A percentile compares a stretch with the other conserved stretches of the same genome.
These are phyloP conservation scores for Ceratosolen fusciceps DNA, from an alignment of 1,140 invertebrate genomes.

Conservation along the genomic window DNA sequence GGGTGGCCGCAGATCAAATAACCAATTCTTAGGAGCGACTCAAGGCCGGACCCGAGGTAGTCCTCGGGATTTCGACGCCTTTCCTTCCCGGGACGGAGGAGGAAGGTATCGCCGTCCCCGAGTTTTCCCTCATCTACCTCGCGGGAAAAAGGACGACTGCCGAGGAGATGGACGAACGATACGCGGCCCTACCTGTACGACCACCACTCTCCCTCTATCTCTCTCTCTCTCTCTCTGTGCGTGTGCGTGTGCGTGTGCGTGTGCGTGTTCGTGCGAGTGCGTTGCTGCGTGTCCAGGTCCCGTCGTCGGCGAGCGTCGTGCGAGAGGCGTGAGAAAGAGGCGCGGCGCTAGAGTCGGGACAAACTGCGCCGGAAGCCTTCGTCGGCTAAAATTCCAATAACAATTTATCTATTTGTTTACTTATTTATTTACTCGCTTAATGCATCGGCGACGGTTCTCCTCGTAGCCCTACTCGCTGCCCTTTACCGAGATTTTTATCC, in stretches of 20 bases:
- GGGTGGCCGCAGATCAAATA: constrained; percentile 35
- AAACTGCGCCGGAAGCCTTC: neutral
- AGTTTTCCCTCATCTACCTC: neutral
- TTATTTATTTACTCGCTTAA: too few species aligned
- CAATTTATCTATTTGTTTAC: neutral
- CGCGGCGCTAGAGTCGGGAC: neutral
- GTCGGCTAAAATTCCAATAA: neutral
- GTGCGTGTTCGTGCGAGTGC: neutral
- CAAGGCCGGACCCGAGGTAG: neutral
- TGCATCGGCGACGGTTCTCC: too few species aligned
- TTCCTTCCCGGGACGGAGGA: neutral
- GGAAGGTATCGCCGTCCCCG: neutral
- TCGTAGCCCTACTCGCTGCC: too few species aligned
- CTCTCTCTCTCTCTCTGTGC: too few species aligned
- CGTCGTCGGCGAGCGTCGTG: too few species aligned
- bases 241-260: neutral
- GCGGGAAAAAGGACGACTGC: neutral
- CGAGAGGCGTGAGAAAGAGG: constrained; percentile 30
- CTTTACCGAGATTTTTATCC: neutral
- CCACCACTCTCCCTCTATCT: too few species aligned
- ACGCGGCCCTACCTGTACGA: too few species aligned
- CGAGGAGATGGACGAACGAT: neutral
- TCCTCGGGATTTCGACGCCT: constrained; percentile 7
- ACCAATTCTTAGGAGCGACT: constrained; percentile 6
- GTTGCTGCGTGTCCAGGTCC: neutral